Conservation (phyloP, 1,140 invertebrate species). For the Rhyzopertha dominica region DNA sequence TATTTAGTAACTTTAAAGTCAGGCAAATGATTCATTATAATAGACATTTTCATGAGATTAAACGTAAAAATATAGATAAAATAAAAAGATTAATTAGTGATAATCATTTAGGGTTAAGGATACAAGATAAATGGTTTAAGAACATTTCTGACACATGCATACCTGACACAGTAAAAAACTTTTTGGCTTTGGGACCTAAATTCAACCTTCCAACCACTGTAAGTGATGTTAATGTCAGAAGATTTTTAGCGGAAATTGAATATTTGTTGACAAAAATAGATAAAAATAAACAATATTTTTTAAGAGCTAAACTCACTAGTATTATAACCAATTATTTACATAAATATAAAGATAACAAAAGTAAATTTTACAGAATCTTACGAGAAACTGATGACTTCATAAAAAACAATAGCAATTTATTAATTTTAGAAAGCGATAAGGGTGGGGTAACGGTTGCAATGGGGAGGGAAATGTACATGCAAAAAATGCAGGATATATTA, state of each 20-base stretch:
- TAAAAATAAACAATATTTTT: neutral
- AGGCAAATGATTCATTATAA: too few relatives aligned
- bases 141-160: neutral
- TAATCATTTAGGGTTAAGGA: neutral
- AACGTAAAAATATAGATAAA: neutral
- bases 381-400: neutral
- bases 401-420: neutral
- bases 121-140: slow-evolving; percentile 1
- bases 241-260: slow-evolving; percentile 3
- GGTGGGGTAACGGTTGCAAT: slow-evolving; percentile 4
- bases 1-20: neutral
- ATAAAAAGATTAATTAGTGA: neutral
- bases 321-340: slow-evolving; percentile 3
- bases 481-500: too few relatives aligned
- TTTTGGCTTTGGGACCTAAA: slow-evolving; percentile 4
- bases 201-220: neutral
- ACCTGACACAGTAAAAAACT: neutral
- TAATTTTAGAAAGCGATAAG: neutral
- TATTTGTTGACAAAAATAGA: neutral
- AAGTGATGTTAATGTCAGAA: neutral
- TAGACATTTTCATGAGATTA: neutral
- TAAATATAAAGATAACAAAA: neutral
- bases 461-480: neutral
- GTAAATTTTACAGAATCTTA: slow-evolving; percentile 3
- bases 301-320: neutral